Percentiles rank a stretch among this genome's conserved stretches.
These are phyloP conservation scores for Archilochus colubris DNA, from an alignment of 2,113 vertebrate species.

Conservation along the genomic window DNA sequence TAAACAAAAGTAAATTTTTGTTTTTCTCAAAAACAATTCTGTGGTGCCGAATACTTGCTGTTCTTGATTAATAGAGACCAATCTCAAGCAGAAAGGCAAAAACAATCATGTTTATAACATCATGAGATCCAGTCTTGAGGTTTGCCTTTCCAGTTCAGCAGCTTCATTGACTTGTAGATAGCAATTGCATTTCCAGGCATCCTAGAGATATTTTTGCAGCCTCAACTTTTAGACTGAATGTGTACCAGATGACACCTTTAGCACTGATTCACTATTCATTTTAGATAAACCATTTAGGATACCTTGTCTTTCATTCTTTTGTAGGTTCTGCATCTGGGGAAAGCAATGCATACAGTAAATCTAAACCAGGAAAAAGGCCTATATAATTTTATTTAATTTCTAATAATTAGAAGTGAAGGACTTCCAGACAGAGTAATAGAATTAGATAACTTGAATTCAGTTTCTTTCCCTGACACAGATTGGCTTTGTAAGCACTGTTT, in stretches of 20 bases:
- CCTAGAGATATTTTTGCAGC: background rate
- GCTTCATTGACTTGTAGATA: conserved; percentile 54
- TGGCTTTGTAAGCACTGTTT: background rate
- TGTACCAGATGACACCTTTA: background rate
- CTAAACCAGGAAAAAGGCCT: background rate
- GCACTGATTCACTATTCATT: background rate
- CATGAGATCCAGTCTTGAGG: background rate
- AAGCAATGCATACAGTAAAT: background rate
- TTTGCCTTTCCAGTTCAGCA: conserved; percentile 50
- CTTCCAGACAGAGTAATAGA: background rate
- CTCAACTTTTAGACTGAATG: background rate
- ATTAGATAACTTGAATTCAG: background rate
- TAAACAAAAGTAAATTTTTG: background rate
- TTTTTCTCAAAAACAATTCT: background rate
- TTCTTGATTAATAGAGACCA: background rate
- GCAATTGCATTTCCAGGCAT: conserved; percentile 46
- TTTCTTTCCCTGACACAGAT: background rate
- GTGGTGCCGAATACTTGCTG: background rate
- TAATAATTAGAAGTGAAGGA: background rate
- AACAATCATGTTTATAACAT: background rate
- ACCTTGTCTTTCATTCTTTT: background rate
- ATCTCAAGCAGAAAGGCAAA: background rate
- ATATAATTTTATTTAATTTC: background rate
- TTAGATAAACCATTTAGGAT: background rate
- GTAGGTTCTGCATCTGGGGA: background rate